Evolutionary conservation across 2,888 invertebrate species (phyloP), one percentile per base, ranked within the genome.

Genomic region (Agapostemon virescens): DNA sequence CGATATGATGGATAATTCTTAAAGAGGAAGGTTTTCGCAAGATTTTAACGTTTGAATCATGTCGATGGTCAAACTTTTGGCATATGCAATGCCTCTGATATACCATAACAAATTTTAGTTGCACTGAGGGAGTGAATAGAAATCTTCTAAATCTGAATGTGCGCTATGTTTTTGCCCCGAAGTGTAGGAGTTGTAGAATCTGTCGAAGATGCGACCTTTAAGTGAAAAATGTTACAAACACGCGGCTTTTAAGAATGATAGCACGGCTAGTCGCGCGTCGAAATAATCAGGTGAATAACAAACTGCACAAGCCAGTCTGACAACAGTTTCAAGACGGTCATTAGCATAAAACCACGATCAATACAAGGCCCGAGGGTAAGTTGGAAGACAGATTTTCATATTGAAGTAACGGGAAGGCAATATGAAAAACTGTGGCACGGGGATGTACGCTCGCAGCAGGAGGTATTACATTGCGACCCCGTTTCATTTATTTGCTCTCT

Each of bases 401-500:
- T 69, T 84, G 79, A 79, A 82, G 79, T 79, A 82, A 83, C 77
- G 69, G 74, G 77, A 76, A 79, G 77, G 80, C 77, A 83, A 81
- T 84, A 83, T 80, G 85, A 83, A 86, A 84, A 84, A 86, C 78
- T 70, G 76, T 77, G 67, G 63, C 55, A 78, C 64, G 61, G 38
- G 55, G 33, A 64, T 81, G 77, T 72, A 76, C 64, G 73, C 45
- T 61, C 66, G 58, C 36, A 77, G 67, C 79, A 81, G 77, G 67
- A 81, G 77, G 77, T 86, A 86, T 84, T 87, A 81, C 87, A 84
- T 70, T 55, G 77, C 76, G 84, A 87, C 82, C 87, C 69, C 85
- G 78, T 85, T 86, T 87, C 87, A 87, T 87, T 86, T 84, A 87
- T 86, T 86, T 87, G 78, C 79, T 76, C 75, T 79, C 74, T 81